Evolutionary conservation across 1,140 invertebrate genomes (phyloP), one percentile per base, ranked within the genome.

Genomic region (Leptonema lineaticorne): DNA sequence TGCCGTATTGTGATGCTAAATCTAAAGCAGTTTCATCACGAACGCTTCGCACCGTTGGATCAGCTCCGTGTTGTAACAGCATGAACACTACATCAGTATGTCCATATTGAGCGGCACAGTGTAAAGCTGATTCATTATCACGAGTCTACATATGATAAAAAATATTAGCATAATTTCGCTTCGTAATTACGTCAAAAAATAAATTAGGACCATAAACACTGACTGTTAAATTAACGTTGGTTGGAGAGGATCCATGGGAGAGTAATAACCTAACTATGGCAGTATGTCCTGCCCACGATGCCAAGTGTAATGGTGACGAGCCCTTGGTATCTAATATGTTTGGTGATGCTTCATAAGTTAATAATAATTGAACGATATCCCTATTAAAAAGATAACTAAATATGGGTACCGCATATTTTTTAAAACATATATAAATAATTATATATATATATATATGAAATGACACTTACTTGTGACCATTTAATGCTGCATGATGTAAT

Each of bases 81-180:
- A 95, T 87, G 29, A 87, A 86, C 53, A 98, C 91, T n/a, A 96
- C 94, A 66, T 88, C 87, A 57, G 90, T 91, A 78, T 97, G 94
- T 7, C 96, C 96, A 81, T 96, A 96, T 78, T 98, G 95, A 59
- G 95, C 91, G 0, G 96, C 95, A 78, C 92, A 94, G 76, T 98
- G 93, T 69, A 99, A 82, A 11, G 96, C 91, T 22, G 96, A 97
- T 79, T 98, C 96, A 74, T 93, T 91, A 78, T 95, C 92, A 75
- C 91, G 88, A 59, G 96, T 98, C 92, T 96, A 85, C 33, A 84
- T 85, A n/a, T n/a, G n/a, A 71, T 56, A 73, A 74, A 68, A 37
- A 71, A 69, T 70, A 16, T 30, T 58, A 67, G 33, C 69, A 69
- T 70, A 1, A 33, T 26, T 30, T 48, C 41, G 24, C 3, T 45